A percentile compares a stretch with the other conserved stretches of the same genome.
Evolutionary conservation across 2,888 invertebrate species (phyloP).

Genomic region (Amblyjoppa proteus): DNA sequence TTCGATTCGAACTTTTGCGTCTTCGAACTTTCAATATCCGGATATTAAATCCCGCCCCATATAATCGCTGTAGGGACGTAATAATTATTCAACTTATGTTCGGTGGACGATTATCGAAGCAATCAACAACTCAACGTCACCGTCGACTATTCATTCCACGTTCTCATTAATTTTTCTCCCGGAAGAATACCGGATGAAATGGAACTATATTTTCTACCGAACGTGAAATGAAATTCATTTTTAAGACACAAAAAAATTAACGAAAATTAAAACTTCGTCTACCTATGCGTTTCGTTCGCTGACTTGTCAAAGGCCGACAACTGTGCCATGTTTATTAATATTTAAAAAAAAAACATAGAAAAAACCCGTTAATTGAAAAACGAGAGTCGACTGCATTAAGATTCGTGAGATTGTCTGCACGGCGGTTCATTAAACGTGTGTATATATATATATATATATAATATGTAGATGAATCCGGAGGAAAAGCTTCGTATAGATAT

Average conservation of each 20-base stretch:
- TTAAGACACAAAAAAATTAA: background rate
- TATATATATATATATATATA: constrained; percentile 3
- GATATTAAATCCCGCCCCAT: too few relatives aligned
- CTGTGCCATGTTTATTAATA: background rate
- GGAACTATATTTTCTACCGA: background rate
- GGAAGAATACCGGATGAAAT: background rate
- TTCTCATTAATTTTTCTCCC: background rate
- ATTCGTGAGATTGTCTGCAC: background rate
- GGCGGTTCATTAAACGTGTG: background rate
- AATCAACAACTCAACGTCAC: background rate
- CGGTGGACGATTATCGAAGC: background rate
- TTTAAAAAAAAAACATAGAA: background rate
- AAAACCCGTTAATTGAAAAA: constrained; percentile 15
- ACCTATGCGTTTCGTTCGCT: background rate
- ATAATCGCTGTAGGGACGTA: background rate
- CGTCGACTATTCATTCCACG: background rate
- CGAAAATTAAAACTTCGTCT: too few relatives aligned
- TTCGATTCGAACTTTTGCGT: too few relatives aligned
- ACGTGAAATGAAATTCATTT: background rate
- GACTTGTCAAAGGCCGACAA: background rate
- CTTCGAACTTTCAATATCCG: too few relatives aligned
- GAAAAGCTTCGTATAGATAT: constrained; percentile 46
- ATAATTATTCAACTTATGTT: background rate
- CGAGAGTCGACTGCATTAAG: constrained; percentile 17
- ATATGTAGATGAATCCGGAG: constrained; percentile 24